phyloP scores from a whole-genome alignment of 2,888 invertebrate species.

The Thecophora atra region DNA sequence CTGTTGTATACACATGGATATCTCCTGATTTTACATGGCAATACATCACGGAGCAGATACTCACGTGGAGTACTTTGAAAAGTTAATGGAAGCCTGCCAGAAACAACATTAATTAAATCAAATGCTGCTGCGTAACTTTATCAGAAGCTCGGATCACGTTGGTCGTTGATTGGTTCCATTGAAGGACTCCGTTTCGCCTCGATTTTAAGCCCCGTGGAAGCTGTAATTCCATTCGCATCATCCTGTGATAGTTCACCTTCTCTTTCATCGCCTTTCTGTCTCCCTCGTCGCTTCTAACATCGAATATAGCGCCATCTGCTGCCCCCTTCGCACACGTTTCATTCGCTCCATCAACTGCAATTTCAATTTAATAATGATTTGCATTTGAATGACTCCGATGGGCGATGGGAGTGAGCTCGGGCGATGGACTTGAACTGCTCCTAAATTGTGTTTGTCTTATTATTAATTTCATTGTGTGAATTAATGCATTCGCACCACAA shows the following conservation, averaged over 20 bases:
- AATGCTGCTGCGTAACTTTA: conserved; percentile 26
- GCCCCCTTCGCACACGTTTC: conserved; percentile 22
- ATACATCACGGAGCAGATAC: too few species aligned
- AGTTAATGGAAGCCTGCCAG: neutral
- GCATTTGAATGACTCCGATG: conserved; percentile 19
- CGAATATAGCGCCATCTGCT: too few species aligned
- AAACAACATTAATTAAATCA: conserved; percentile 34
- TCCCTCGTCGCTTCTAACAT: too few species aligned
- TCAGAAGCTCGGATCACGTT: conserved; percentile 15
- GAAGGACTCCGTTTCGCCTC: too few species aligned
- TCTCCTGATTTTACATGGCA: too few species aligned
- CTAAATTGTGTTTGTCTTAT: conserved; percentile 14
- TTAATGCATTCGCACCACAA: conserved; percentile 36
- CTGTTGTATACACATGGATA: too few species aligned
- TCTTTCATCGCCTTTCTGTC: neutral
- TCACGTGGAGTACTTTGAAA: neutral
- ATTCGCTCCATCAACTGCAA: conserved; percentile 13
- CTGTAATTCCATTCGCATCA: conserved; percentile 19
- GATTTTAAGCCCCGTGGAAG: neutral
- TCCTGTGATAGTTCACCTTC: too few species aligned
- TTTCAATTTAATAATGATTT: conserved; percentile 36
- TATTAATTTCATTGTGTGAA: conserved; percentile 37
- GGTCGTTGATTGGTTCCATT: neutral
- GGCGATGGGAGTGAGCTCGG: neutral
- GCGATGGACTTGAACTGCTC: neutral